Evolutionary conservation across 2,888 invertebrate species (phyloP).

Genomic region (Nipponacmea schrenckii): DNA sequence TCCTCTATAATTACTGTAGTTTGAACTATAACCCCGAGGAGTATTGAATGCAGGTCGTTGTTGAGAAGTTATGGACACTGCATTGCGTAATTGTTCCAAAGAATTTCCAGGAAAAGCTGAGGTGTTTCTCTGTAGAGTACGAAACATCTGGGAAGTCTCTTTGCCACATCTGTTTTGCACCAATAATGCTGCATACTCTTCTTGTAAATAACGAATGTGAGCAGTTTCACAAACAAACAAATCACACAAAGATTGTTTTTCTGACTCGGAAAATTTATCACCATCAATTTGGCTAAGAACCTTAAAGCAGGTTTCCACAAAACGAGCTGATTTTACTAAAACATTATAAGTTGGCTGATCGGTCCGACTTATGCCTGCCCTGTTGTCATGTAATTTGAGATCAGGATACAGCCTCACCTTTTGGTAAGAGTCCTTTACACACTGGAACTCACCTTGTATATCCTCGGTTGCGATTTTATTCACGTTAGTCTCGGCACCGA

Average conservation of each 20-base stretch:
- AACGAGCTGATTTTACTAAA: background rate
- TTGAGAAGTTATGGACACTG: background rate
- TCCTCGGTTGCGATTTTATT: background rate
- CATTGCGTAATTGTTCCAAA: background rate
- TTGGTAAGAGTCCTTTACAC: background rate
- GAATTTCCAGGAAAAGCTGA: background rate
- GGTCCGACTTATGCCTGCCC: slow-evolving; percentile 18
- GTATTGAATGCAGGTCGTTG: background rate
- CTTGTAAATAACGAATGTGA: slow-evolving; percentile 20
- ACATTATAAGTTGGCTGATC: background rate
- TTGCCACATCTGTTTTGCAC: slow-evolving; percentile 20
- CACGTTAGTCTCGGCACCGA: background rate
- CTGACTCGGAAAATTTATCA: background rate
- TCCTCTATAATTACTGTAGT: background rate
- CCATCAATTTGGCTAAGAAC: background rate
- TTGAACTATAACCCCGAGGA: background rate
- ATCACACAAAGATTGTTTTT: slow-evolving; percentile 10
- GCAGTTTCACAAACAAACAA: slow-evolving; percentile 5
- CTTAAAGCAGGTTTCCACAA: slow-evolving; percentile 9
- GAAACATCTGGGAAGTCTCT: background rate
- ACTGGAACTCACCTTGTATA: background rate
- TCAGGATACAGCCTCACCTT: background rate
- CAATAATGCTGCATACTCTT: slow-evolving; percentile 26
- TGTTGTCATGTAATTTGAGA: slow-evolving; percentile 18
- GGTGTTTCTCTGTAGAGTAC: background rate